These are phyloP conservation scores for Orthonyx spaldingii DNA, from an alignment of 2,113 vertebrate genomes.

Conservation along the genomic window DNA sequence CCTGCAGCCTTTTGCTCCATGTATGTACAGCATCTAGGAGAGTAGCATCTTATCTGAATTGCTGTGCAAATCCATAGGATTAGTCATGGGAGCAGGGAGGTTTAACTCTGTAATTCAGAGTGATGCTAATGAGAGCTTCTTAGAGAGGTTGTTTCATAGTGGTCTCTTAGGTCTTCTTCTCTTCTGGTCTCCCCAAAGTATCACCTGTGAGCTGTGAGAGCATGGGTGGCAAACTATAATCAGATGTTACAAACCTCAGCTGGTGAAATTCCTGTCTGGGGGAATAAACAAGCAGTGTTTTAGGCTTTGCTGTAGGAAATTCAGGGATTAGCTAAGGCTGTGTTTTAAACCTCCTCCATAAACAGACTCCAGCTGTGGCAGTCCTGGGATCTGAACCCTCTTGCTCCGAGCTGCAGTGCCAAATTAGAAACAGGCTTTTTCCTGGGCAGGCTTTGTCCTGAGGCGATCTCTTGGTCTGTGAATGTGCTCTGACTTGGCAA, in stretches of 20 bases:
- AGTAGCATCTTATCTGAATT: not conserved
- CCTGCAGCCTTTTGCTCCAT: not conserved
- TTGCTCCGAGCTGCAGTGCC: not conserved
- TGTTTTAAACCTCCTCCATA: slow-evolving; percentile 5
- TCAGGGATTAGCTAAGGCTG: not conserved
- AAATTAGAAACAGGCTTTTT: slow-evolving; percentile 31
- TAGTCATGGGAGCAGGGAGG: not conserved
- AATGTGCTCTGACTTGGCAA: slow-evolving; percentile 39
- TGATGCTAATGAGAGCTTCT: not conserved
- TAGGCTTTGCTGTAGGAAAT: not conserved
- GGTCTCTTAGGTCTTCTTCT: not conserved
- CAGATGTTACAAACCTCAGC: not conserved
- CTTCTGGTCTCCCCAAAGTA: not conserved
- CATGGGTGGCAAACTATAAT: not conserved
- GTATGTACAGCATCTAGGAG: not conserved
- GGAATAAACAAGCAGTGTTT: not conserved
- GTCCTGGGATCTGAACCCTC: not conserved
- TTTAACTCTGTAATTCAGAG: not conserved
- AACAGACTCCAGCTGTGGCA: slow-evolving; percentile 3
- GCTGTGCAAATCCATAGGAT: not conserved
- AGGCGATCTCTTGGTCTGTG: not conserved
- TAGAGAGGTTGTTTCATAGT: not conserved
- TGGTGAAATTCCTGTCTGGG: not conserved
- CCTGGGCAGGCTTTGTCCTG: slow-evolving; percentile 25
- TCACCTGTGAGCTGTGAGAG: not conserved